Conservation (phyloP, 2,888 invertebrate species). For the Serrognathus titanus region DNA sequence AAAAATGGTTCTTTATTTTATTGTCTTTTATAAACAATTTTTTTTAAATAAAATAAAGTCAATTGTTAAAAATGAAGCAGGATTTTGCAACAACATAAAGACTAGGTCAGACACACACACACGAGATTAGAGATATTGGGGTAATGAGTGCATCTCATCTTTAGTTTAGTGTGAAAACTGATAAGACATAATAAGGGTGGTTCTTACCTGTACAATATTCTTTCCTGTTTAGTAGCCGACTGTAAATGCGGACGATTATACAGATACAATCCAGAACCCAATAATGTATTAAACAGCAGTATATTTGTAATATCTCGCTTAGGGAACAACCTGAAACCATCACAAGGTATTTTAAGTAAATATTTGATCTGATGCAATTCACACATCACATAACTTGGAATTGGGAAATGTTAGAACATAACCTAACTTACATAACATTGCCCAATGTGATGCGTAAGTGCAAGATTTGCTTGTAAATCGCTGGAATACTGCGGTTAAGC, state of each 20-base stretch:
- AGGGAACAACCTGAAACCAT: conserved; percentile 61
- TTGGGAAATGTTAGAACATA: too few relatives aligned
- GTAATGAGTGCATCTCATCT: too few relatives aligned
- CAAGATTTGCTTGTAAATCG: neutral
- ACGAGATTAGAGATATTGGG: too few relatives aligned
- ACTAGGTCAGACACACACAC: too few relatives aligned
- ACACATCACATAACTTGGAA: too few relatives aligned
- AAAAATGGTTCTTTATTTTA: neutral
- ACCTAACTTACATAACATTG: too few relatives aligned
- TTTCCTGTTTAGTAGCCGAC: conserved; percentile 58
- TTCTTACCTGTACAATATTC: conserved; percentile 64
- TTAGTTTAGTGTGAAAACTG: too few relatives aligned
- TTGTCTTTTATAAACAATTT: too few relatives aligned
- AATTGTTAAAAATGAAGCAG: too few relatives aligned
- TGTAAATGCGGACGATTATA: conserved; percentile 74
- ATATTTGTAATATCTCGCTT: conserved; percentile 76
- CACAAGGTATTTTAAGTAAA: neutral
- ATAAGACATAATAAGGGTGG: neutral
- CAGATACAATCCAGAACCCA: conserved; percentile 80
- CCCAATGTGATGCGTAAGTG: neutral
- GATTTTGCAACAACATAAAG: too few relatives aligned
- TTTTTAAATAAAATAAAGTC: too few relatives aligned
- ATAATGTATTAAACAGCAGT: conserved; percentile 73
- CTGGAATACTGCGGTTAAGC: neutral
- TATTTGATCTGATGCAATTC: too few relatives aligned